phyloP scores from a whole-genome alignment of 2,888 invertebrate genomes.

The Xestia c-nigrum region DNA sequence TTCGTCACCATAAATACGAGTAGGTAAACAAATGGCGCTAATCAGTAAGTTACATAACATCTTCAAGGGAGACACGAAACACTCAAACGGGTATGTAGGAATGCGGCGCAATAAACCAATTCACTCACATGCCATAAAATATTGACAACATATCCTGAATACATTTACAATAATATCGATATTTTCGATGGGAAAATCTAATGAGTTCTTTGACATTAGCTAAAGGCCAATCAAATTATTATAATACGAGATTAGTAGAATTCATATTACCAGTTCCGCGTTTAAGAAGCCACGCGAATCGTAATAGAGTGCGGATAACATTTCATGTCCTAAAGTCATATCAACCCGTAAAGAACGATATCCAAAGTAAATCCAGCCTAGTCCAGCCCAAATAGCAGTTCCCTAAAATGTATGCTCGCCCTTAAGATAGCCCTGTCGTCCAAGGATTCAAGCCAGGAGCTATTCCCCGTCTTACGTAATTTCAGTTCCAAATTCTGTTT shows the following conservation, averaged over 20 bases:
- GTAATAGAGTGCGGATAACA: too few relatives aligned
- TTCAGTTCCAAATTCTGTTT: not conserved
- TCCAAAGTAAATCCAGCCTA: not conserved
- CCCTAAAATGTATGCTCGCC: not conserved
- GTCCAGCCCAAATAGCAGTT: not conserved
- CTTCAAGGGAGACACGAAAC: constrained; percentile 15
- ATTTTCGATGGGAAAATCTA: constrained; percentile 16
- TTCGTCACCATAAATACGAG: not conserved
- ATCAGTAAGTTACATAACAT: constrained; percentile 42
- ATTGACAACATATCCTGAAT: constrained; percentile 30
- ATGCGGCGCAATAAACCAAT: constrained; percentile 46
- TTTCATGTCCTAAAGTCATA: not conserved
- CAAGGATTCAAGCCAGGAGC: not conserved
- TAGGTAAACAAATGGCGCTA: constrained; percentile 8
- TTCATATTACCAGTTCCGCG: not conserved
- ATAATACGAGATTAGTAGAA: not conserved
- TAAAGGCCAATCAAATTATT: constrained; percentile 10
- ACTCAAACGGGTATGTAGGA: constrained; percentile 55
- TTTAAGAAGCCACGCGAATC: not conserved
- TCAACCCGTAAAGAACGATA: not conserved
- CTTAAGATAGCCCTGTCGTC: not conserved
- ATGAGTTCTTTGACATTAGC: constrained; percentile 16
- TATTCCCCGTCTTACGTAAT: not conserved
- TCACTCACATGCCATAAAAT: constrained; percentile 32
- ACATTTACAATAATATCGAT: constrained; percentile 18